Percentiles rank a stretch among this genome's conserved stretches.
phyloP scores from a whole-genome alignment of 2,113 vertebrate genomes.

The Piprites chloris region DNA sequence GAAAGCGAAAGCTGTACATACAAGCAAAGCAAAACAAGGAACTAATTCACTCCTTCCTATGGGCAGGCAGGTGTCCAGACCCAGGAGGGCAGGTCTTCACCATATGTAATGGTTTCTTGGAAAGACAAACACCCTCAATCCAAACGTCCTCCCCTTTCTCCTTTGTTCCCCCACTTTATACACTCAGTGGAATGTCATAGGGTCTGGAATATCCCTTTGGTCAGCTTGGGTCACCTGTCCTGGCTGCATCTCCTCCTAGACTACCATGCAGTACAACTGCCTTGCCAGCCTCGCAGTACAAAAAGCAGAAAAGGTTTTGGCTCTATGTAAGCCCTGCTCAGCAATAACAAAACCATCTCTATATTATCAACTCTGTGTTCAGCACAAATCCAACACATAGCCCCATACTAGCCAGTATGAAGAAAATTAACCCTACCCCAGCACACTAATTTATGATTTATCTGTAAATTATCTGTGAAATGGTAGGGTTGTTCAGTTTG shows the following conservation, averaged over 20 bases:
- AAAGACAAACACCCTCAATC: not conserved
- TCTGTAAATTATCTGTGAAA: not conserved
- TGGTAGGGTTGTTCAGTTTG: not conserved
- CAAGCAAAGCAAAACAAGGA: not conserved
- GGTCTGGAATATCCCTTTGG: not conserved
- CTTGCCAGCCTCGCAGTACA: fast-evolving
- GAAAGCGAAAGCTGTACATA: not conserved
- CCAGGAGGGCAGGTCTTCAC: not conserved
- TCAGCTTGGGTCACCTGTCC: not conserved
- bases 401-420: not conserved
- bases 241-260: fast-evolving
- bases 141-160: not conserved
- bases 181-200: not conserved
- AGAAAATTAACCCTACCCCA: not conserved
- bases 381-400: not conserved
- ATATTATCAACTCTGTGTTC: not conserved
- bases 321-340: not conserved
- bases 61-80: not conserved
- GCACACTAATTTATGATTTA: not conserved
- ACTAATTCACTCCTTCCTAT: not conserved
- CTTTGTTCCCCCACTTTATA: not conserved
- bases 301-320: not conserved
- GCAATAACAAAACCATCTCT: not conserved
- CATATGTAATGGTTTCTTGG: not conserved
- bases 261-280: fast-evolving